phyloP scores from a whole-genome alignment of 2,797 vertebrate genomes.

The Tinamus major region DNA sequence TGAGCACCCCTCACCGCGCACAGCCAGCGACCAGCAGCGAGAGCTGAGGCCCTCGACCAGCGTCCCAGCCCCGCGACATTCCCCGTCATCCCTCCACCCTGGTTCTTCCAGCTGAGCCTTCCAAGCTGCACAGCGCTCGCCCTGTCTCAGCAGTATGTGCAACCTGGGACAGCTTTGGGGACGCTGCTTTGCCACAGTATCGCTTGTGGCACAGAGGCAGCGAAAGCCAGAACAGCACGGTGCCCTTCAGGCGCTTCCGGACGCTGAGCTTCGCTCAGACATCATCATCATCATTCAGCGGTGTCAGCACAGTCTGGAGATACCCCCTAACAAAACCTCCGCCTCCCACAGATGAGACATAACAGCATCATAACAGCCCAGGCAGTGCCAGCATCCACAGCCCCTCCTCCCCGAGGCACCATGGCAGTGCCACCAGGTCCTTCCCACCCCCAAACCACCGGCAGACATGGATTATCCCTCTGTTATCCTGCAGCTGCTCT shows the following conservation, averaged over 20 bases:
- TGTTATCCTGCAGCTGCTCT: background rate
- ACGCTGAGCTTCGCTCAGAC: background rate
- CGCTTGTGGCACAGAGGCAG: background rate
- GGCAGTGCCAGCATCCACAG: background rate
- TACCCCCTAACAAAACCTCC: background rate
- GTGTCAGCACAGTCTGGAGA: background rate
- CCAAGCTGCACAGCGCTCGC: background rate
- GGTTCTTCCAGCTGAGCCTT: background rate
- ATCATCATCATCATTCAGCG: background rate
- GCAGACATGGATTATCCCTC: background rate
- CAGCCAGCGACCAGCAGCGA: background rate
- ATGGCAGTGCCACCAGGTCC: background rate
- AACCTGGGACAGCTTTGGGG: background rate
- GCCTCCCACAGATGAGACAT: background rate
- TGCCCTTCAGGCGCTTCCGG: background rate
- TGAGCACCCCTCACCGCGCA: background rate
- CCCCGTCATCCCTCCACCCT: background rate
- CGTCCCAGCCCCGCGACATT: background rate
- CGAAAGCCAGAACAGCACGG: background rate
- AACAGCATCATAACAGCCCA: background rate
- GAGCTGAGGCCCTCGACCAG: background rate
- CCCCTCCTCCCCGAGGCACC: background rate
- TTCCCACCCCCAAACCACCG: background rate
- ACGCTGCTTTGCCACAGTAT: background rate
- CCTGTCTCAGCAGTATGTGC: background rate